phyloP scores from a whole-genome alignment of 2,888 invertebrate genomes.

The Chrysina gloriosa region DNA sequence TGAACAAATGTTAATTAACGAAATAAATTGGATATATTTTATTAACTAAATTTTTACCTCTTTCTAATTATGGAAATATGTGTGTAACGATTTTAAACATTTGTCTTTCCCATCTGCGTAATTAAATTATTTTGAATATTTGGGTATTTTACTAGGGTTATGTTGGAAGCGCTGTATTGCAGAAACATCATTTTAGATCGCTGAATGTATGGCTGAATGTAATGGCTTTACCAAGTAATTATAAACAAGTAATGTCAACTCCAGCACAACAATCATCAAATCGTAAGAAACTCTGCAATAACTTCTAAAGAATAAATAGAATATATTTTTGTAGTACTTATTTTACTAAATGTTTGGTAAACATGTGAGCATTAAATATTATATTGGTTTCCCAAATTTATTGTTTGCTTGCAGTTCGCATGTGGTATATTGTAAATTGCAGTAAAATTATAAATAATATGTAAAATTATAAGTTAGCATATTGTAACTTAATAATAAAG shows the following conservation, averaged over 20 bases:
- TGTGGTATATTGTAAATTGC: conserved; percentile 50
- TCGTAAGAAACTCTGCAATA: conserved; percentile 69
- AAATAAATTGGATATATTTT: too few relatives aligned
- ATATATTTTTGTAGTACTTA: conserved; percentile 41
- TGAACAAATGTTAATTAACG: too few relatives aligned
- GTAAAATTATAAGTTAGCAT: conserved; percentile 39
- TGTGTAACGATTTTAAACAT: too few relatives aligned
- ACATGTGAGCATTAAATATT: conserved; percentile 38
- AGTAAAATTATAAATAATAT: conserved; percentile 43
- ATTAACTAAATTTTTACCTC: too few relatives aligned
- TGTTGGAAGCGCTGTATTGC: too few relatives aligned
- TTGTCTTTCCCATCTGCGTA: too few relatives aligned
- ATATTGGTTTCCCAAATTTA: conserved; percentile 27
- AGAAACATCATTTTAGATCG: background rate
- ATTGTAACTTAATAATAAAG: conserved; percentile 42
- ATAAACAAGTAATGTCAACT: conserved; percentile 85
- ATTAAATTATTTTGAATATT: too few relatives aligned
- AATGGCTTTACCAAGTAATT: conserved; percentile 87
- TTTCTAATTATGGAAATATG: too few relatives aligned
- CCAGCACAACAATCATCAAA: conserved; percentile 77
- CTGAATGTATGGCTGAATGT: conserved; percentile 44
- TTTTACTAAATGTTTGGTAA: conserved; percentile 41
- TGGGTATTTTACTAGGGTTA: too few relatives aligned
- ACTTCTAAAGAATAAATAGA: conserved; percentile 27
- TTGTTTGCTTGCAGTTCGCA: conserved; percentile 50